phyloP scores from a whole-genome alignment of 1,140 invertebrate genomes.

The Cydia amplana region DNA sequence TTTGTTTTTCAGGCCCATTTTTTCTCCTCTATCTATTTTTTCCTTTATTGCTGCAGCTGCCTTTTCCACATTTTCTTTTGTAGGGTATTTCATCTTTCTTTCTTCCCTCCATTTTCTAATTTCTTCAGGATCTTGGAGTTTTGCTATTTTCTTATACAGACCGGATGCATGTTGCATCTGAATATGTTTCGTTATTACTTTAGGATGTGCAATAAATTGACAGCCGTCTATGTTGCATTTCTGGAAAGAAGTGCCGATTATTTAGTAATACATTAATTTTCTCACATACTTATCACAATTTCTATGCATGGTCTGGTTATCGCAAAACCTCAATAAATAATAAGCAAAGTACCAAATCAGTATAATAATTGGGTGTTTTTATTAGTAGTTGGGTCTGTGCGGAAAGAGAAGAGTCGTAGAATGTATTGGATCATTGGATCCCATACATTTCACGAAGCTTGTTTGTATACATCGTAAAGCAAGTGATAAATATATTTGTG shows the following conservation, averaged over 20 bases:
- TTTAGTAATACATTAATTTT: not conserved
- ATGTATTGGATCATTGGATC: too few species aligned
- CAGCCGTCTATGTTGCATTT: constrained; percentile 90
- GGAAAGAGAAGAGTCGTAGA: too few species aligned
- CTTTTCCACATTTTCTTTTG: constrained; percentile 84
- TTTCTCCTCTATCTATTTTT: constrained; percentile 84
- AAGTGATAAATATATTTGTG: not conserved
- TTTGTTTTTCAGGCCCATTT: constrained; percentile 78
- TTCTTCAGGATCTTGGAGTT: constrained; percentile 87
- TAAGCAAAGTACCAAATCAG: too few species aligned
- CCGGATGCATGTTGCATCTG: constrained; percentile 89
- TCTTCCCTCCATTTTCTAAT: constrained; percentile 90
- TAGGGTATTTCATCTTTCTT: constrained; percentile 87
- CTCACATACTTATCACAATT: too few species aligned
- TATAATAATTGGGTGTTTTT: too few species aligned
- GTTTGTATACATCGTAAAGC: constrained; percentile 12
- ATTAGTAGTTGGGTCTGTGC: too few species aligned
- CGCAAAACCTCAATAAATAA: not conserved
- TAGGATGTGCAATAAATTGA: constrained; percentile 87
- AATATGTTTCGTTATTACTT: constrained; percentile 89
- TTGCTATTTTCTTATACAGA: constrained; percentile 87
- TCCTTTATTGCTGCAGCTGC: constrained; percentile 83
- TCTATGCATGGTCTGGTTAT: not conserved
- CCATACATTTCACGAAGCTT: too few species aligned
- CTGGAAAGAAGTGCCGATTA: constrained; percentile 52